Base-by-base conservation (phyloP, 2,797 vertebrate species). In the Centroberyx gerrardi region DNA sequence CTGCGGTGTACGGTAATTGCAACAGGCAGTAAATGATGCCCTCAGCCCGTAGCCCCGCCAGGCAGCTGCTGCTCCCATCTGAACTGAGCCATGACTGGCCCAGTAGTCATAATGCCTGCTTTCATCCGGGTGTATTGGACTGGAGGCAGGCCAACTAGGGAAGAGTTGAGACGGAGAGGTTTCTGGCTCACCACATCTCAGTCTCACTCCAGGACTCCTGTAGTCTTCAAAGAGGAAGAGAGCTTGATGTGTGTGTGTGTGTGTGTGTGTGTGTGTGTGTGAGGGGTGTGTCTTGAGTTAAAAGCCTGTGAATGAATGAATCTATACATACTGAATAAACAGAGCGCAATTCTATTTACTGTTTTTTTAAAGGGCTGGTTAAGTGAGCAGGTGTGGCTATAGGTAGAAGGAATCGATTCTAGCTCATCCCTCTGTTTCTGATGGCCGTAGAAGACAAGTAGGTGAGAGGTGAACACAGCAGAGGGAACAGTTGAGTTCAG, bases 381-480 rank as follows among this genome's bases (percentile, higher is more conserved):
- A 28, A 28, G n/a, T 53, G 18, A 6, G n/a, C 18, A 52, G 9
- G 2, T 54, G 52, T 54, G 46, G 46, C 17, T n/a, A 18, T 51
- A 18, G 7, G 17, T 8, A 18, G 17, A 51, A 51, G 10, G 9
- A 18, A n/a, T n/a, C 7, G 49, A n/a, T 22, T 51, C 3, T 51
- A 51, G n/a, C n/a, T n/a, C 49, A 3, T 48, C 46, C 46, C 4
- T 8, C 3, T 10, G 31, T 31, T 31, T 56, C 40, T 28, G 3
- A 28, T 3, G 15, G 28, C 27, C 46, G 10, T 18, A 2, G 44
- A 64, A 66, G 70, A 68, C 78, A 92, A 91, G 52, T 93, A 33
- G 91, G 92, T 88, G 87, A 95, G 90, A 94, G 90, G 88, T 92
- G 84, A 93, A 80, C 22, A 2, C 17, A 42, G 70, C 78, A 66